Base-by-base conservation (phyloP, 2,888 invertebrate species). In the Eurytoma californica region DNA sequence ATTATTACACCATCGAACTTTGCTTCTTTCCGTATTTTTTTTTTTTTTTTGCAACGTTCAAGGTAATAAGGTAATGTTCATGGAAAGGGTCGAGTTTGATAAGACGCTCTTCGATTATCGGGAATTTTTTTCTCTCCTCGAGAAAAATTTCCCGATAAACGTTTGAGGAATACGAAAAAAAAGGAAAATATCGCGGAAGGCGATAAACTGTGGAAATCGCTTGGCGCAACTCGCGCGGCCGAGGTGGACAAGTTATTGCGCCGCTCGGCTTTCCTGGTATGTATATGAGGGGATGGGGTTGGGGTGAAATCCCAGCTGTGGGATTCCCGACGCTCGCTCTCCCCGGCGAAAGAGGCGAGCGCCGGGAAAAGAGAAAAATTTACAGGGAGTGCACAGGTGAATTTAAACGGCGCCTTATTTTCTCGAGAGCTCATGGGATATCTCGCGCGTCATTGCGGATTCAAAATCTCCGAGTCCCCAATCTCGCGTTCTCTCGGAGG, bases 381-480 rank as follows among this genome's bases (percentile, higher is more conserved):
- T 69, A 51, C 68, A 69, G 55, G 60, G 30, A 0, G 39, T 51
- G 18, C 55, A 39, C 39, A 55, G 63, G 60, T 76, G 76, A 76
- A 69, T 76, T 76, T 76, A 69, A 76, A 67, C 69, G 63, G 69
- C 76, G 67, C 55, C 76, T 76, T 76, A 76, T 69, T 61, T 24
- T 76, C 69, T 63, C 63, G 39, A 68, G 55, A 74, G 74, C 67
- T 58, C 67, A n/a, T 49, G 74, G 60, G 74, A 74, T 39, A 39
- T 67, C 60, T 57, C 47, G 55, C 28, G n/a, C 60, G 69, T 69
- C 69, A 55, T 69, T 47, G 55, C 53, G 61, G 63, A 74, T 67
- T 73, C 24, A 58, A 61, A 75, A 75, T 75, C 68, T 76, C 63
- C 55, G 61, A 28, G 18, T 39, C 39, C 39, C 39, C 39, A 39